Evolutionary conservation across 2,888 invertebrate genomes (phyloP).

Genomic region (Lomographa bimaculata): DNA sequence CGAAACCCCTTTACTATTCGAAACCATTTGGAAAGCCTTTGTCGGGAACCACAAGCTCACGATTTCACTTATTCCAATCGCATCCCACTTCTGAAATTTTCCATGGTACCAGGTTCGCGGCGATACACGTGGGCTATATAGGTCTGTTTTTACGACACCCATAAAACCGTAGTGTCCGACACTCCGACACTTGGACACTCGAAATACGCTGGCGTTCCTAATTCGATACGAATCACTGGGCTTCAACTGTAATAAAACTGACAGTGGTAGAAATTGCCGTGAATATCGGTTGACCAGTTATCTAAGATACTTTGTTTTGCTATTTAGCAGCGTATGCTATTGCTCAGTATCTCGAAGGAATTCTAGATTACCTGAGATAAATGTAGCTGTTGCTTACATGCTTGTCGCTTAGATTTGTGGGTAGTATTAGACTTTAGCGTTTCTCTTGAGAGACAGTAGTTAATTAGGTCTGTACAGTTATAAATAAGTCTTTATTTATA

Average conservation of each 20-base stretch:
- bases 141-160: conserved; percentile 35
- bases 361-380: too few species aligned
- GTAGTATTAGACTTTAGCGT: too few species aligned
- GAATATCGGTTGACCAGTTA: conserved; percentile 8
- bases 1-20: conserved; percentile 3
- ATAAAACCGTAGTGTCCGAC: conserved; percentile 36
- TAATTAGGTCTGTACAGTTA: too few species aligned
- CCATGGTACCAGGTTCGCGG: conserved; percentile 6
- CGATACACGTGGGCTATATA: conserved; percentile 18
- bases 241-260: conserved; percentile 39
- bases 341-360: too few species aligned
- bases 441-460: too few species aligned
- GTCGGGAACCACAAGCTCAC: conserved; percentile 7
- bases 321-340: too few species aligned
- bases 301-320: not conserved
- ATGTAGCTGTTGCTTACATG: too few species aligned
- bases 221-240: conserved; percentile 40
- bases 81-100: conserved; percentile 16
- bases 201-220: conserved; percentile 39
- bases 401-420: too few species aligned
- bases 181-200: conserved; percentile 30
- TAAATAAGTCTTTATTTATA: too few species aligned
- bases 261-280: conserved; percentile 17
- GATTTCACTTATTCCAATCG: conserved; percentile 20
- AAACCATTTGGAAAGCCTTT: conserved; percentile 1